Percentiles rank a stretch among this genome's conserved stretches.
These are phyloP conservation scores for Nesogale talazaci DNA, from an alignment of 2,113 vertebrate genomes.

Conservation along the genomic window DNA sequence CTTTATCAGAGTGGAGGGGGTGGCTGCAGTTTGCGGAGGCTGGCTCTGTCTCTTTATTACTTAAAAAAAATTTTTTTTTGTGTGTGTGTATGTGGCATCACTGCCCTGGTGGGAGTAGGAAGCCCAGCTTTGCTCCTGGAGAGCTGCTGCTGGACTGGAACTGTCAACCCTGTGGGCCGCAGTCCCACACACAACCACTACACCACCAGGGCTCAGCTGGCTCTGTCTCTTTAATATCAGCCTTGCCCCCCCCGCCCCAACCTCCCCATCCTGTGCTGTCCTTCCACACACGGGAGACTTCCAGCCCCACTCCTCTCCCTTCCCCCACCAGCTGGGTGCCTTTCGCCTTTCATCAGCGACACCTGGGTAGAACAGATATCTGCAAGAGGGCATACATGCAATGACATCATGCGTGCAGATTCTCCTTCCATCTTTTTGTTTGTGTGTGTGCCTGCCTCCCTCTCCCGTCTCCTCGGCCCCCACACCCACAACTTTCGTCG, in stretches of 20 bases:
- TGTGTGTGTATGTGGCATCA: no score
- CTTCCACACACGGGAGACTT: rapidly evolving
- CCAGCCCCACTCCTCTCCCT: neutral
- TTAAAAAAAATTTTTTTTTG: no score
- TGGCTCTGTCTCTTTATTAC: neutral
- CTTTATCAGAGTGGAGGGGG: neutral
- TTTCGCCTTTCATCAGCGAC: no score
- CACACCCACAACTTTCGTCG: neutral
- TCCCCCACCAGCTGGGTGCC: neutral
- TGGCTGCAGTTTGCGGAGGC: neutral
- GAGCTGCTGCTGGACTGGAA: no score
- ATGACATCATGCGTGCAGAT: rapidly evolving
- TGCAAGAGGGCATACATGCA: neutral
- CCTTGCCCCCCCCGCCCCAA: no score
- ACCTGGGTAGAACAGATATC: neutral
- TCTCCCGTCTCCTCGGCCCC: neutral
- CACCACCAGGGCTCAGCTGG: no score
- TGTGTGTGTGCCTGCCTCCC: no score
- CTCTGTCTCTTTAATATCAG: neutral
- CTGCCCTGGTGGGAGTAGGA: no score
- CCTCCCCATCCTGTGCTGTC: neutral
- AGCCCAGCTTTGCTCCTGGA: no score
- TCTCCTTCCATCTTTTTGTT: neutral
- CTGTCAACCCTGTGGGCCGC: no score
- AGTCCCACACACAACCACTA: no score